Evolutionary conservation across 1,140 invertebrate species (phyloP).

Genomic region (Daktulosphaira vitifoliae): DNA sequence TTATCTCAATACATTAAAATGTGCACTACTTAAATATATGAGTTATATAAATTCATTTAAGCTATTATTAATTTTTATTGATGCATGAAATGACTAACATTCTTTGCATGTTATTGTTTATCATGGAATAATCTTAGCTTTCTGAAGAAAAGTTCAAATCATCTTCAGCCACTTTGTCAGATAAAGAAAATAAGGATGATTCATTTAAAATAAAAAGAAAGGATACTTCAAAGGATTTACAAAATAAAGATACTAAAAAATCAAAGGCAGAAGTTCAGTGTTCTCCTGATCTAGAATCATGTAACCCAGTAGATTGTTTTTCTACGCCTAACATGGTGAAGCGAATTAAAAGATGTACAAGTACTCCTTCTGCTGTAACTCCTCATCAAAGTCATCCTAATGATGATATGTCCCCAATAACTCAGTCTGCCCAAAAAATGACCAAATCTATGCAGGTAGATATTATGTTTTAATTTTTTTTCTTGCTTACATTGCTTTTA

Average conservation of each 20-base stretch:
- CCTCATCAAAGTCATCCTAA: constrained; percentile 28
- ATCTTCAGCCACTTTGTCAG: constrained; percentile 5
- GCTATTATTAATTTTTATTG: neutral
- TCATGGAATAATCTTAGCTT: constrained; percentile 25
- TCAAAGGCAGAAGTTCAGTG: constrained; percentile 17
- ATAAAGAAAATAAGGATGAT: constrained; percentile 29
- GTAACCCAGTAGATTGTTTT: constrained; percentile 26
- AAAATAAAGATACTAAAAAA: constrained; percentile 9
- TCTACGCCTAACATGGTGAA: constrained; percentile 23
- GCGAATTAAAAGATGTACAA: constrained; percentile 27
- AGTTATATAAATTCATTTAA: neutral
- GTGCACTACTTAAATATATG: too few relatives aligned
- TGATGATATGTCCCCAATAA: constrained; percentile 68
- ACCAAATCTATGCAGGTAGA: constrained; percentile 75
- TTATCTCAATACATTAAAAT: too few relatives aligned
- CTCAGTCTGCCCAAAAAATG: constrained; percentile 72
- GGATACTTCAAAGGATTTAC: neutral
- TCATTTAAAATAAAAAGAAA: constrained; percentile 28
- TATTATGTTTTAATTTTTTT: constrained; percentile 3
- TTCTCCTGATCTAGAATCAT: constrained; percentile 14
- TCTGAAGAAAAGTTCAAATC: constrained; percentile 20
- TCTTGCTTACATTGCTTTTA: neutral
- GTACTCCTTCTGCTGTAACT: constrained; percentile 18
- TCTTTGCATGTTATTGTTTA: constrained; percentile 25
- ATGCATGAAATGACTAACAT: constrained; percentile 20